Evolutionary conservation across 2,797 vertebrate species (phyloP), one percentile per base, ranked within the genome.

Genomic region (Sebastiscus tertius): DNA sequence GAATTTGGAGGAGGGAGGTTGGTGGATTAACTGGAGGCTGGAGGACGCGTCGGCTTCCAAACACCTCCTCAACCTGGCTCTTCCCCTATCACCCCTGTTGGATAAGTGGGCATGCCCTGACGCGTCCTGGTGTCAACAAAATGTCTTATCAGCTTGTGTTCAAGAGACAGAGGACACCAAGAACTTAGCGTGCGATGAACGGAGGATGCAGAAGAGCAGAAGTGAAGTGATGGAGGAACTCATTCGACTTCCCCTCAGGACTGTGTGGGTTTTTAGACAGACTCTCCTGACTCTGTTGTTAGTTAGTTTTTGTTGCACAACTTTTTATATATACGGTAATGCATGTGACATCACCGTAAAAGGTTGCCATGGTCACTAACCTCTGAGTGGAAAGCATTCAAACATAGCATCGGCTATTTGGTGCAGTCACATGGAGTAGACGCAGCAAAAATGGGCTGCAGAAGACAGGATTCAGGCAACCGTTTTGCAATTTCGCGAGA

Each of bases 121-220:
- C 31, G 52, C 33, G 9, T 55, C 18, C 66, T 13, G 60, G 77
- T 81, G 86, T 77, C 66, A 52, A 81, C 46, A 83, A 69, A 61
- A 58, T 10, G 72, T 56, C 36, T 75, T 62, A 72, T 83, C 69
- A 61, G 59, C 36, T 55, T 61, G 58, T 34, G 31, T 69, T 63
- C 6, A 42, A 75, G 39, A 75, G 77, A 74, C 42, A 29, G 65
- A 58, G 14, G 26, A 77, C 39, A 26, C 60, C 65, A 29, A 11
- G 8, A 14, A 24, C 31, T 54, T 65, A 64, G 72, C 27, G 62
- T 56, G 36, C 1, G 54, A 55, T 56, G 82, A 46, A 34, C 4
- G 33, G 24, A 70, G 56, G 67, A 66, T 16, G 67, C 12, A 68
- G 71, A 49, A 20, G 27, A 75, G 29, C 1, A 74, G 62, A 74